Evolutionary conservation across 2,797 vertebrate genomes (phyloP).

Genomic region (Sebastes paucispinis): DNA sequence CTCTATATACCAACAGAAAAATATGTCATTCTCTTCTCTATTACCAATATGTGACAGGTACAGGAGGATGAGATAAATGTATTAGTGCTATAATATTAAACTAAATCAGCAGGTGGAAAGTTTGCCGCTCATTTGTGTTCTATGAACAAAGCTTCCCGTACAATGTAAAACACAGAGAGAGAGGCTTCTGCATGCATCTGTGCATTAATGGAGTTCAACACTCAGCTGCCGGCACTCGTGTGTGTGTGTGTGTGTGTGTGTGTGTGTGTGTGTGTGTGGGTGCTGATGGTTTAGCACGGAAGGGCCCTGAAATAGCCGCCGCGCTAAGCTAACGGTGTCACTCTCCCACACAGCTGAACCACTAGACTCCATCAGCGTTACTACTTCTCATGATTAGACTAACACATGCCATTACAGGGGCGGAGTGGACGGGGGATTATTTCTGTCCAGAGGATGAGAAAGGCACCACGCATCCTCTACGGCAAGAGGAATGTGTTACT

Average conservation of each 20-base stretch:
- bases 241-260: conserved; percentile 45
- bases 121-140: neutral
- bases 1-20: neutral
- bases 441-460: neutral
- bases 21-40: neutral
- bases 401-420: conserved; percentile 14
- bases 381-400: conserved; percentile 30
- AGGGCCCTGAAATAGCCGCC: conserved; percentile 51
- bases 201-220: conserved; percentile 44
- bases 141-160: neutral
- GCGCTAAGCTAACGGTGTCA: conserved; percentile 49
- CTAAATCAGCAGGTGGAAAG: neutral
- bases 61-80: neutral
- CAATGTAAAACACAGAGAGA: neutral
- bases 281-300: conserved; percentile 33
- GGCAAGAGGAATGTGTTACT: neutral
- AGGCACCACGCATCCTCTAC: neutral
- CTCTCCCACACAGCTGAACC: conserved; percentile 51
- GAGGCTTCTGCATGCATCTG: neutral
- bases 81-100: neutral
- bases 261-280: conserved; percentile 30
- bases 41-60: neutral
- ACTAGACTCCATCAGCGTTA: conserved; percentile 46
- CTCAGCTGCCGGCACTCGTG: conserved; percentile 1
- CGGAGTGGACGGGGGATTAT: conserved; percentile 6